Conservation (phyloP, 2,113 vertebrate genomes). For the Scomber japonicus region DNA sequence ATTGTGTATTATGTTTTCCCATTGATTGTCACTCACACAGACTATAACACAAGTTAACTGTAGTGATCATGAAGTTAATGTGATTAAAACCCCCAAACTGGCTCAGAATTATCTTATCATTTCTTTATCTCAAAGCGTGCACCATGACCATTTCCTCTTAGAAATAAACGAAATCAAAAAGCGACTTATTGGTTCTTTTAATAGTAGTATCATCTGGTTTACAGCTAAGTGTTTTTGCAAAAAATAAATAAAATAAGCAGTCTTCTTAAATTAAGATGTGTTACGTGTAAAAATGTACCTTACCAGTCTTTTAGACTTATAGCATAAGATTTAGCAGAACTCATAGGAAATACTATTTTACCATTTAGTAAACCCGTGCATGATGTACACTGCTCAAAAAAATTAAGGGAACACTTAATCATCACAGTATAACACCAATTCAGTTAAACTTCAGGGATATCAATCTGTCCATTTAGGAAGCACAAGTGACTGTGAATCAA, state of each 20-base stretch:
- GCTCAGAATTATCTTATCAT: neutral
- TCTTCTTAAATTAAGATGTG: neutral
- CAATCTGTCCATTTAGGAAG: too few species aligned
- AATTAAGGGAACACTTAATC: too few species aligned
- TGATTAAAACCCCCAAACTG: neutral
- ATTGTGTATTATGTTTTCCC: neutral
- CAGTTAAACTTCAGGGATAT: too few species aligned
- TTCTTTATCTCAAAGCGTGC: neutral
- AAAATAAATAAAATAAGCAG: too few species aligned
- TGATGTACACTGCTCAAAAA: neutral
- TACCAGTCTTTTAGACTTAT: neutral
- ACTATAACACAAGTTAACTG: too few species aligned
- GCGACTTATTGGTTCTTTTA: too few species aligned
- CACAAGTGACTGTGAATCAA: too few species aligned
- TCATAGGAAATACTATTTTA: neutral
- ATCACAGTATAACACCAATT: too few species aligned
- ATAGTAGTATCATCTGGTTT: too few species aligned
- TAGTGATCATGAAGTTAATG: neutral
- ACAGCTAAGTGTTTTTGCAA: too few species aligned
- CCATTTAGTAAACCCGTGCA: neutral
- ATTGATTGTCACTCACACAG: neutral
- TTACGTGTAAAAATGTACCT: neutral
- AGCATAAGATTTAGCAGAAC: neutral
- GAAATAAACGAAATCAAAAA: too few species aligned
- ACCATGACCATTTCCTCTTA: too few species aligned